phyloP scores from a whole-genome alignment of 1,140 invertebrate genomes.

The Oryzaephilus surinamensis region DNA sequence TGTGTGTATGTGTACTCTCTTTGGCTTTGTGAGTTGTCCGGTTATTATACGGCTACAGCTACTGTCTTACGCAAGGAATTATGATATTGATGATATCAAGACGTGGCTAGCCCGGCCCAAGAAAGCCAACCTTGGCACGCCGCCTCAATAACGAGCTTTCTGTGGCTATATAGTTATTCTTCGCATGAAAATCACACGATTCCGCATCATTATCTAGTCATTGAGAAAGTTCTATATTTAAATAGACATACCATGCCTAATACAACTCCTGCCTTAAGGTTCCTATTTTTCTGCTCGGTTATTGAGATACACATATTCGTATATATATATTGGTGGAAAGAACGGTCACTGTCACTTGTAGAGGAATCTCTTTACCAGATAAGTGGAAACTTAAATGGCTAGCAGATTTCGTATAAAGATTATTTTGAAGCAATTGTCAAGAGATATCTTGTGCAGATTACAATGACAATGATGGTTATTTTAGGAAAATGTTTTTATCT shows the following conservation, averaged over 20 bases:
- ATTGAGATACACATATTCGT: no score
- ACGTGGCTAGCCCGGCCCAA: constrained; percentile 2
- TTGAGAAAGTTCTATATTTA: no score
- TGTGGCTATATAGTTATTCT: background rate
- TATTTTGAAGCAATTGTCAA: constrained; percentile 11
- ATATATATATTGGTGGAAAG: no score
- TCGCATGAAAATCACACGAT: constrained; percentile 8
- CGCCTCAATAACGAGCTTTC: constrained; percentile 5
- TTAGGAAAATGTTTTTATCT: constrained; percentile 7
- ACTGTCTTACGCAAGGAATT: constrained; percentile 29
- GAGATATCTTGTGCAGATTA: no score
- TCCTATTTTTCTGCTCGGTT: no score
- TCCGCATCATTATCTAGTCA: constrained; percentile 4
- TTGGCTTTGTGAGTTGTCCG: background rate
- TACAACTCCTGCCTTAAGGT: no score
- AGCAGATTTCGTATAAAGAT: constrained; percentile 10
- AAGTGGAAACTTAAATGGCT: constrained; percentile 10
- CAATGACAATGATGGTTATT: no score
- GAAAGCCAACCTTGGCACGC: background rate
- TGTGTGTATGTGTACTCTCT: no score
- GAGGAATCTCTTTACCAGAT: constrained; percentile 4
- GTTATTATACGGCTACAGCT: constrained; percentile 23
- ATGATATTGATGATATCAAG: constrained; percentile 30
- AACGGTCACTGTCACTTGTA: constrained; percentile 2
- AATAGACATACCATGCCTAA: no score